These are phyloP conservation scores for Piliocolobus tephrosceles DNA, from an alignment of 2,113 vertebrate species.

Conservation along the genomic window DNA sequence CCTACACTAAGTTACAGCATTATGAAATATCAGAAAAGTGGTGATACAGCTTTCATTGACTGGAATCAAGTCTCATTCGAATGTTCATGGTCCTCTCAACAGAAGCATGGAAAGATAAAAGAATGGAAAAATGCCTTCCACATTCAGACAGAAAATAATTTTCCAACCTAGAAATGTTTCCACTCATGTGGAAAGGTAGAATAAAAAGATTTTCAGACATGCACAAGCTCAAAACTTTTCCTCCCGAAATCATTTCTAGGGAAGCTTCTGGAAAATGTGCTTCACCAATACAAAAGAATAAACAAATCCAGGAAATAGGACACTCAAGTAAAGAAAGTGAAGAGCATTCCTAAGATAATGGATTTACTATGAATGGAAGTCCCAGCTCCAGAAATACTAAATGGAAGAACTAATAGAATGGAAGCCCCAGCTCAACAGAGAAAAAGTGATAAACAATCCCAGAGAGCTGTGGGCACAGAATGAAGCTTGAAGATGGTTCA, in stretches of 20 bases:
- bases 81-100: neutral
- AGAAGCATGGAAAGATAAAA: neutral
- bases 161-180: neutral
- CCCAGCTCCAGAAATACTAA: neutral
- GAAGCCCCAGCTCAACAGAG: neutral
- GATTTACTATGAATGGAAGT: neutral
- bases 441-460: neutral
- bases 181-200: neutral
- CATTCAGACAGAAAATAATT: neutral
- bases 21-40: neutral
- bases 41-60: neutral
- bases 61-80: neutral
- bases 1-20: neutral
- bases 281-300: neutral
- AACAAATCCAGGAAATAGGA: neutral
- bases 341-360: neutral
- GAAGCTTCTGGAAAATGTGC: neutral
- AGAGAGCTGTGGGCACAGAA: neutral
- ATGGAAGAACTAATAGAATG: neutral
- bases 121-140: neutral
- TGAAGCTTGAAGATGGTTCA: neutral
- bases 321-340: neutral
- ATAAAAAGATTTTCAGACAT: neutral
- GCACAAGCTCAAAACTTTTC: neutral
- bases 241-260: neutral